Evolutionary conservation across 2,797 vertebrate species (phyloP), one percentile per base, ranked within the genome.

Genomic region (Gymnodraco acuticeps): DNA sequence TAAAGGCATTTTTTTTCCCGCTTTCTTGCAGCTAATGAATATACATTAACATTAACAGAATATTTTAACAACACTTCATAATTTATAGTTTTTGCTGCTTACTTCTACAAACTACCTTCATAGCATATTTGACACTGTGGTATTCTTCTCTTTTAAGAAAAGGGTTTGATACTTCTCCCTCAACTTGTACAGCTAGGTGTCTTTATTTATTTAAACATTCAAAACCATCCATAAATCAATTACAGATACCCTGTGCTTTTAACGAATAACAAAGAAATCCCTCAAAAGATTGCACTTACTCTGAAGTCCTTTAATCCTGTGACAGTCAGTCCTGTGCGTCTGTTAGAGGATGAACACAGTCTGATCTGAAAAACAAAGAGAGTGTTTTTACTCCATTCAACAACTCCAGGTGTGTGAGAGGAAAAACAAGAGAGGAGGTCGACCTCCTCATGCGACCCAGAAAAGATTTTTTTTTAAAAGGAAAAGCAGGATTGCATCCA

Each of bases 401-500:
- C 70, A 43, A 70, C 33, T 81, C 41, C 50, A 74, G 33, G 73
- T 76, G 61, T 63, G 46, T 64, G 46, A 58, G 19, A 63, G 45
- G 23, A 72, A 59, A 83, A 72, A 65, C 17, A 70, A 48, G 31
- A 75, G 51, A 72, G 41, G 38, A 52, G 20, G 23, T 77, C 13
- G 53, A 51, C 38, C 27, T 27, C 27, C 27, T 47, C 51, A 62
- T 33, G 62, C 19, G 15, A 73, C 70, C 60, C 41, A 78, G 61
- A 75, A 55, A 86, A 61, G 6, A 27, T 27, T 3, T 0, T 3
- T n/a, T n/a, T n/a, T n/a, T n/a, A 64, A 60, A 43, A 64, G 48
- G 64, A 56, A 58, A 15, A 58, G 58, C 59, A 53, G 73, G 47
- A 80, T 75, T 75, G 58, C 23, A 65, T 79, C 80, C 76, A 83